Evolutionary conservation across 1,140 invertebrate species (phyloP), one percentile per base, ranked within the genome.

Genomic region (Mycetomoellerius zeteki): DNA sequence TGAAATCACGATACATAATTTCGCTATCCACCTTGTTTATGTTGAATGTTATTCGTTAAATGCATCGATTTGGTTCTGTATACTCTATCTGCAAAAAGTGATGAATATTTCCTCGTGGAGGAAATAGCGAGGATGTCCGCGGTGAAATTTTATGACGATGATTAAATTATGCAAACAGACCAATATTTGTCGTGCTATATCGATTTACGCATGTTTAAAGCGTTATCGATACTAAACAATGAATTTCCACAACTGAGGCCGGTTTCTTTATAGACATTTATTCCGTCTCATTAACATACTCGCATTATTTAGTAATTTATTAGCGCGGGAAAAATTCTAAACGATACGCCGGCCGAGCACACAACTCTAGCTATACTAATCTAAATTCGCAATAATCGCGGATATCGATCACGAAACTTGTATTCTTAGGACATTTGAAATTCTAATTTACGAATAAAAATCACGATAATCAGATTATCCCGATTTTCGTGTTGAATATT

Each of bases 131-230:
- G 62, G 80, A 86, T 73, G 27, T 85, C 67, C 73, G 81, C 43
- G 52, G 73, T 8, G 43, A 58, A 88, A 67, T 86, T 89, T 89
- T 80, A 89, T 84, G 86, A 86, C 27, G 43, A 27, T 67, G 43
- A 67, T 88, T 80, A 85, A 89, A 84, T 85, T 88, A 88, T 88
- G 85, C 85, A 86, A 86, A 88, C 52, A 82, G 81, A 82, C 72
- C 77, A 73, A 64, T 73, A 60, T 69, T 84, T 77, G 71, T 82
- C 65, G 73, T 71, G 24, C 37, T 27, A 52, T n/a, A 54, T 65
- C 84, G 75, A 73, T 86, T 86, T 47, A 71, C 85, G n/a, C n/a
- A n/a, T 56, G 54, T 82, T 82, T 88, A 72, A 67, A 71, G 85
- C 58, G 67, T 86, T 73, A 82, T 77, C 77, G 76, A 82, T 82